A percentile compares a stretch with the other conserved stretches of the same genome.
phyloP scores from a whole-genome alignment of 2,113 vertebrate genomes.

The Eulemur macaco region DNA sequence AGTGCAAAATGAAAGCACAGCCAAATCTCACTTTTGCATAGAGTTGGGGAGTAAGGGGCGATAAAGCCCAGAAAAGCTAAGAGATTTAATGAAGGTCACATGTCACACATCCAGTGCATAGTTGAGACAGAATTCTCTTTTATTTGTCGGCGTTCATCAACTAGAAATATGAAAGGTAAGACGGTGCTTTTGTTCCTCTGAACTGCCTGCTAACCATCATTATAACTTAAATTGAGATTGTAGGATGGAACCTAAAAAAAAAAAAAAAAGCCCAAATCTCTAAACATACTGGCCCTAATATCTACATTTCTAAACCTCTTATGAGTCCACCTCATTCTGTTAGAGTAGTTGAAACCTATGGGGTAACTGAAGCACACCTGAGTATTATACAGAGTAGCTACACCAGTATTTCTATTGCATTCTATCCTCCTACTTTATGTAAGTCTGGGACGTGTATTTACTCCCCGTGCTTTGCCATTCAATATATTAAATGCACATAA shows the following conservation, averaged over 20 bases:
- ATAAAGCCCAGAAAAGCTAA: neutral
- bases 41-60: fast-evolving
- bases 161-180: neutral
- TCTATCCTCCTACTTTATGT: neutral
- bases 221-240: neutral
- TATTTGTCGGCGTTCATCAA: neutral
- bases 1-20: neutral
- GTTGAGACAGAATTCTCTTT: neutral
- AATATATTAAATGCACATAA: slow-evolving; percentile 72
- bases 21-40: neutral
- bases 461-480: neutral
- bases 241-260: neutral
- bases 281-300: neutral
- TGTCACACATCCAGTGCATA: neutral
- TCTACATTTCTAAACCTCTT: neutral
- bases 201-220: neutral
- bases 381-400: neutral
- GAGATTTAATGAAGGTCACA: neutral
- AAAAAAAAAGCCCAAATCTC: neutral
- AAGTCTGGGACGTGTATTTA: neutral
- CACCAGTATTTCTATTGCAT: neutral
- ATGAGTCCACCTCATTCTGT: neutral
- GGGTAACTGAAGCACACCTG: neutral
- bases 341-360: neutral
- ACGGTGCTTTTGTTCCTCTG: neutral